A percentile compares a stretch with the other conserved stretches of the same genome.
Conservation (phyloP, 2,888 invertebrate genomes). For the Sussaba pulchella region DNA sequence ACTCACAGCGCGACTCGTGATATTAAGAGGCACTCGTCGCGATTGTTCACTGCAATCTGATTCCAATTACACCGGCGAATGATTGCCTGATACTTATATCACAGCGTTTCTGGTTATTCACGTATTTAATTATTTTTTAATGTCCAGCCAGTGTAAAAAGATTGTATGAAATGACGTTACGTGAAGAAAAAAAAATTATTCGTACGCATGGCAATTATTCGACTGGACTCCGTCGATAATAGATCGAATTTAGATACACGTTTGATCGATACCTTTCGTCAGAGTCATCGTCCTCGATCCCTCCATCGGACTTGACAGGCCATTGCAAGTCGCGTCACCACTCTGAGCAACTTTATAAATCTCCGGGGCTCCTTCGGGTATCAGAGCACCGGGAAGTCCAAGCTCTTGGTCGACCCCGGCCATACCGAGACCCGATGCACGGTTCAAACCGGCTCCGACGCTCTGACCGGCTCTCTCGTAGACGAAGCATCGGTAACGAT, state of each 20-base stretch:
- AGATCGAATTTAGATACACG: no score
- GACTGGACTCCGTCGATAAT: no score
- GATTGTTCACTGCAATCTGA: conserved; percentile 29
- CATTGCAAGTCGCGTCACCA: conserved; percentile 97
- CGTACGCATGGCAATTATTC: no score
- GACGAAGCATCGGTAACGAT: conserved; percentile 97
- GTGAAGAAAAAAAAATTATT: no score
- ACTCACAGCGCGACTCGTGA: conserved; percentile 55
- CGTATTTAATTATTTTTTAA: neutral
- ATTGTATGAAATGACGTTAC: no score
- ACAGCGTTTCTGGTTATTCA: neutral
- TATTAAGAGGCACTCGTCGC: conserved; percentile 59
- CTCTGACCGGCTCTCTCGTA: conserved; percentile 90
- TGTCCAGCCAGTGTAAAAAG: neutral
- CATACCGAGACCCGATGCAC: conserved; percentile 77
- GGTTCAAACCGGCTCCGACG: conserved; percentile 76
- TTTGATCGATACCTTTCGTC: conserved; percentile 87
- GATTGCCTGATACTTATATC: conserved; percentile 21
- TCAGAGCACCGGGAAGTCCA: conserved; percentile 76
- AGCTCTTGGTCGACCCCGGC: conserved; percentile 81
- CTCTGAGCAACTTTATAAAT: conserved; percentile 94
- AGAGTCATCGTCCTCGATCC: conserved; percentile 94
- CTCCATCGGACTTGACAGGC: conserved; percentile 95
- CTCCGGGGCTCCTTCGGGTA: conserved; percentile 80
- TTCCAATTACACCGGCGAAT: conserved; percentile 34